Evolutionary conservation across 2,113 vertebrate species (phyloP).

Genomic region (Ophthalmotilapia sp.): DNA sequence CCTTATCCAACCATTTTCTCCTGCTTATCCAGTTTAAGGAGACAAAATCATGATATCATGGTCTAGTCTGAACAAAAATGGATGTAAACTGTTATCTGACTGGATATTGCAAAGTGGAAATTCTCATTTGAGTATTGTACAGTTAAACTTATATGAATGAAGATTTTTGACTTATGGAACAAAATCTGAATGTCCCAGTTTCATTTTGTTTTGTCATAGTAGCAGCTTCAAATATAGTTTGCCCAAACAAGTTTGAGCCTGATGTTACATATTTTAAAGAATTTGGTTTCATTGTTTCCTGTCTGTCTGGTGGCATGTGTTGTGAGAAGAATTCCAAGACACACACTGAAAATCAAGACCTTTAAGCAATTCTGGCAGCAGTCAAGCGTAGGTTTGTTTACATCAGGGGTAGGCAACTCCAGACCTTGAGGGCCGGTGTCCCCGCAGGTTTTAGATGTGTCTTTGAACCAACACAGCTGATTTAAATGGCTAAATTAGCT

Average conservation of each 20-base stretch:
- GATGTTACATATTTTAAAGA: neutral
- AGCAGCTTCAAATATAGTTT: neutral
- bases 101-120: neutral
- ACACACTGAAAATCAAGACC: neutral
- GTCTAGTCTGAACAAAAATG: neutral
- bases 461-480: neutral
- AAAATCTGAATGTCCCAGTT: neutral
- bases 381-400: neutral
- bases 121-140: neutral
- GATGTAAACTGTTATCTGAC: neutral
- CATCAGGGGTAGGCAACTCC: neutral
- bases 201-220: neutral
- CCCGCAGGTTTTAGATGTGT: neutral
- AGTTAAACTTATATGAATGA: neutral
- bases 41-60: neutral
- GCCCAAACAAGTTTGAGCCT: neutral
- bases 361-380: neutral
- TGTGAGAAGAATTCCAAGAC: neutral
- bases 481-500: neutral
- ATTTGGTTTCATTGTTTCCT: neutral
- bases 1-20: neutral
- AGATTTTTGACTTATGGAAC: neutral
- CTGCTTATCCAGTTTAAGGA: neutral
- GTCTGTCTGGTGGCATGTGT: neutral
- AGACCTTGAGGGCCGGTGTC: neutral